These are phyloP conservation scores for Parapsyche elsis DNA, from an alignment of 1,140 invertebrate species.

Conservation along the genomic window DNA sequence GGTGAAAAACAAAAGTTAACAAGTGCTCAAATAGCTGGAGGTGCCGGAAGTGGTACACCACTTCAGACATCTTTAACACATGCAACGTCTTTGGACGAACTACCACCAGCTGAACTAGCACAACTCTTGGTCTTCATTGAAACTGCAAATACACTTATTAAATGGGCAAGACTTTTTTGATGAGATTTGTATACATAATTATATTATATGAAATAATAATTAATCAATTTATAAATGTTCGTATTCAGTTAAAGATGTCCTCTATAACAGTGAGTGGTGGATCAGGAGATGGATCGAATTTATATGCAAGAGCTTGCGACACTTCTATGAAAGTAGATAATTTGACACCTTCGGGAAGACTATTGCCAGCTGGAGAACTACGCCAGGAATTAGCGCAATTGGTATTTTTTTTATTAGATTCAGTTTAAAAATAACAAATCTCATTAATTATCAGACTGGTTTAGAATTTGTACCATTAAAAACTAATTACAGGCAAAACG, in stretches of 20 bases:
- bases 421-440: too few species aligned
- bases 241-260: constrained; percentile 62
- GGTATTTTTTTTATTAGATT: too few species aligned
- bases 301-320: constrained; percentile 79
- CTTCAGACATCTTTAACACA: constrained; percentile 55
- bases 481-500: constrained; percentile 44
- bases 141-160: constrained; percentile 81
- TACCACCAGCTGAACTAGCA: constrained; percentile 77
- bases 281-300: constrained; percentile 63
- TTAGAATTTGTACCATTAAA: too few species aligned
- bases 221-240: constrained; percentile 5
- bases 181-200: not conserved
- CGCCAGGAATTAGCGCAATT: constrained; percentile 70
- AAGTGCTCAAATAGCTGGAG: constrained; percentile 2
- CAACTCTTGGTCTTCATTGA: constrained; percentile 85
- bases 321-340: constrained; percentile 81
- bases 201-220: too few species aligned
- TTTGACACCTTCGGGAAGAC: constrained; percentile 83
- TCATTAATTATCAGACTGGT: too few species aligned
- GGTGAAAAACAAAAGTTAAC: constrained; percentile 86
- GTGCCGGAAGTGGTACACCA: constrained; percentile 46
- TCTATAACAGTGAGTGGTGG: constrained; percentile 61
- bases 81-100: constrained; percentile 61
- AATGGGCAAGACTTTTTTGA: constrained; percentile 71
- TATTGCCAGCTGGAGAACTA: constrained; percentile 78